These are phyloP conservation scores for Potamilus streckersoni DNA, from an alignment of 1,140 invertebrate genomes.

Conservation along the genomic window DNA sequence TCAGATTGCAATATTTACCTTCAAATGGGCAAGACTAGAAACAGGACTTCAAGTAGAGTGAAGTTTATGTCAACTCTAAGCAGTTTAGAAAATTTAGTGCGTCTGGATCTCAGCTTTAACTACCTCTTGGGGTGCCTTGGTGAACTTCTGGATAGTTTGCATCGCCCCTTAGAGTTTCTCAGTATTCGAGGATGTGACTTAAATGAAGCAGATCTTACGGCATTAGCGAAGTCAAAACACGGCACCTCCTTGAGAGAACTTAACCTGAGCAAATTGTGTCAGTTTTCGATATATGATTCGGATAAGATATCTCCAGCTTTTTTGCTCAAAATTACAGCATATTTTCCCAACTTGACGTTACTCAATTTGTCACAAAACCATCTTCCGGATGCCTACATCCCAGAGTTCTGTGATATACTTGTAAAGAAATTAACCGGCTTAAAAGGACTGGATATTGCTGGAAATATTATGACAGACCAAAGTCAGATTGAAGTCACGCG, in stretches of 20 bases:
- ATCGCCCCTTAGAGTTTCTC: conserved; percentile 42
- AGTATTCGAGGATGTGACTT: conserved; percentile 51
- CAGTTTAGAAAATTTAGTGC: conserved; percentile 34
- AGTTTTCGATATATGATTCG: conserved; percentile 43
- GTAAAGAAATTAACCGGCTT: conserved; percentile 25
- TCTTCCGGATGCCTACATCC: conserved; percentile 37
- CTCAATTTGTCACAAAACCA: conserved; percentile 49
- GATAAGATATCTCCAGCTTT: conserved; percentile 40
- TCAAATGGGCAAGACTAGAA: conserved; percentile 47
- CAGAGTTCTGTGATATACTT: conserved; percentile 38
- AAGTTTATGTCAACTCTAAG: conserved; percentile 23
- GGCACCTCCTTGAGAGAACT: conserved; percentile 42
- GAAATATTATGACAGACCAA: conserved; percentile 43
- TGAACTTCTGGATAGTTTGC: conserved; percentile 43
- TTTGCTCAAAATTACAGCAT: conserved; percentile 39
- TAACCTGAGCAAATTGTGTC: conserved; percentile 51
- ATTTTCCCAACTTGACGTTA: conserved; percentile 42
- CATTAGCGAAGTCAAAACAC: conserved; percentile 43
- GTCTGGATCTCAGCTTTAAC: conserved; percentile 51
- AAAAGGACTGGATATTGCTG: conserved; percentile 46
- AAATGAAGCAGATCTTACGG: conserved; percentile 42
- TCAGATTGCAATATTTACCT: conserved; percentile 56
- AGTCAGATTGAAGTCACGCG: conserved; percentile 37
- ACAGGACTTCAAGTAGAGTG: conserved; percentile 34
- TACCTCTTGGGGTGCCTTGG: conserved; percentile 51